Evolutionary conservation across 1,140 invertebrate species (phyloP), one percentile per base, ranked within the genome.

Genomic region (Drosophila murphyi): DNA sequence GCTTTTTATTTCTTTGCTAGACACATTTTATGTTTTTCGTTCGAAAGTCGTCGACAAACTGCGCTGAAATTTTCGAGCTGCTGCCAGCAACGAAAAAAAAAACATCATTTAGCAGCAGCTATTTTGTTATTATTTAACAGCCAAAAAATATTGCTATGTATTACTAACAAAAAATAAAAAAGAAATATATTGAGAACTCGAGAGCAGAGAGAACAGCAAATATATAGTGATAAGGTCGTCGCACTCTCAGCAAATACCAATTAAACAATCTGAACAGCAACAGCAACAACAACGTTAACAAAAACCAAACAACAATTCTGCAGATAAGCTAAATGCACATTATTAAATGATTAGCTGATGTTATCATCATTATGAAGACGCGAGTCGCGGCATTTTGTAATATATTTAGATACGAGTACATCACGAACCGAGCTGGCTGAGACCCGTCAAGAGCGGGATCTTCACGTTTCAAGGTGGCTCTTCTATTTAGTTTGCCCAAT

Each of bases 11-110:
- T 76, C 68, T 69, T 68, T 51, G 78, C 74, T 65, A 73, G 51
- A 62, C 74, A 64, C 74, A 82, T 86, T 80, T 83, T 83, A 89
- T 83, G 88, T 74, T 78, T 76, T 91, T 82, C 83, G 81, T 85
- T 91, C 81, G 88, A 91, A 91, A 91, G 88, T 88, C 72, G 78
- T 80, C 88, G 83, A 85, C 80, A 83, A 91, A 91, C 88, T 91
- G 83, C 73, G 80, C 61, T 76, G 73, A 76, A 68, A 73, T 75
- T 78, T 81, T 72, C 76, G 76, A 65, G 62, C 71, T 72, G 81
- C 57, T 52, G 37, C 54, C 79, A 70, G 56, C 64, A 39, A 48
- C 76, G 55, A 62, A 71, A 57, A 71, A 80, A 81, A 80, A 76
- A 76, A 80, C 81, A 61, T 61, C 64, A 87, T 88, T 88, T 89